Percentiles rank a stretch among this genome's conserved stretches.
phyloP scores from a whole-genome alignment of 2,113 vertebrate species.

The Pteruthius melanotis region DNA sequence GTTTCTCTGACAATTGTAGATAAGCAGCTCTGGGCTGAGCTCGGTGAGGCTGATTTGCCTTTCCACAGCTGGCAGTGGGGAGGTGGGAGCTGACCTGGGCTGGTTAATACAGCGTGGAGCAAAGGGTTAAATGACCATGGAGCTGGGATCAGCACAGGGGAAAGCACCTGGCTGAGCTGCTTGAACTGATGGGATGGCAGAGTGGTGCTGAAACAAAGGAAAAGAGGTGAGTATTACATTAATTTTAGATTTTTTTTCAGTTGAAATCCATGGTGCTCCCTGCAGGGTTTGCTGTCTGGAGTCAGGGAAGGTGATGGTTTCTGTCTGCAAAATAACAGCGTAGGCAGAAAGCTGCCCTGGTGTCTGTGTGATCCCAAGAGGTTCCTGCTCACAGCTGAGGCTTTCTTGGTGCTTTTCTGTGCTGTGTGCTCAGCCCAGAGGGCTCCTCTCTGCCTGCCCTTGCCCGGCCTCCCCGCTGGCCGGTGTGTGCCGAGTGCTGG shows the following conservation, averaged over 20 bases:
- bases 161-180: not conserved
- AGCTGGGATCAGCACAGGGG: not conserved
- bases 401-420: accelerated
- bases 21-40: not conserved
- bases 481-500: not conserved
- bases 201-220: not conserved
- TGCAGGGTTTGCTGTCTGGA: not conserved
- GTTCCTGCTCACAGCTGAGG: not conserved
- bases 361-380: not conserved
- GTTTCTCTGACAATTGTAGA: not conserved
- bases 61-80: not conserved
- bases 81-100: not conserved
- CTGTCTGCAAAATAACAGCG: not conserved
- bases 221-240: not conserved
- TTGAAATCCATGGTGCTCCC: not conserved
- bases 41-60: not conserved
- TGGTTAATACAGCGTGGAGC: accelerated
- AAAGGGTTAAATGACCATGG: not conserved
- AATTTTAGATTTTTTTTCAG: not conserved
- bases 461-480: accelerated
- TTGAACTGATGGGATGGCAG: not conserved
- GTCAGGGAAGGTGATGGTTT: not conserved
- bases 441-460: not conserved
- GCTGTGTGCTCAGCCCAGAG: not conserved
- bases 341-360: not conserved